Conservation (phyloP, 2,113 vertebrate species). For the Oncorhynchus mykiss region DNA sequence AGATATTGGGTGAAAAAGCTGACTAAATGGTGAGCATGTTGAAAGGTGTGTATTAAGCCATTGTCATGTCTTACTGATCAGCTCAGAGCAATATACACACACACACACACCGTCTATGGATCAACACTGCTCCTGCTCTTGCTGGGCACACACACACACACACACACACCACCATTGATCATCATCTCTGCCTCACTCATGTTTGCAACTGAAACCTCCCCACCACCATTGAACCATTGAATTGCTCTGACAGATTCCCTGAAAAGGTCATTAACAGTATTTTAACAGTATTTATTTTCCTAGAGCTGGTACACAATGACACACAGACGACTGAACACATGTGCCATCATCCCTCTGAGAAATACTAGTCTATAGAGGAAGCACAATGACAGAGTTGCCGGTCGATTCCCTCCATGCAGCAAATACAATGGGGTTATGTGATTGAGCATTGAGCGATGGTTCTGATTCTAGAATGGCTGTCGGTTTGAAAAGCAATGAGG, state of each 20-base stretch:
- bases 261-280: neutral
- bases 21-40: neutral
- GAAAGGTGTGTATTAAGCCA: too few relatives aligned
- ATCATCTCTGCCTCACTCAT: neutral
- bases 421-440: neutral
- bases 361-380: conserved; percentile 9
- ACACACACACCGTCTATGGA: conserved; percentile 2
- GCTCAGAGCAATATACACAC: too few relatives aligned
- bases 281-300: conserved; percentile 11
- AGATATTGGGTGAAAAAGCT: neutral
- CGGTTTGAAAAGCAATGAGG: neutral
- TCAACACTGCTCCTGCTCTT: neutral
- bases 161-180: neutral
- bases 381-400: neutral
- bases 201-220: neutral
- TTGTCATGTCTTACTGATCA: too few relatives aligned
- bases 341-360: conserved; percentile 10
- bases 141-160: too few relatives aligned
- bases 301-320: neutral
- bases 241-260: neutral
- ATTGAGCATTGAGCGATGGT: neutral
- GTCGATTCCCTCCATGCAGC: neutral
- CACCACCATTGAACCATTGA: neutral
- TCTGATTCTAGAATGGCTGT: neutral
- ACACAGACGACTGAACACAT: neutral